Evolutionary conservation across 2,888 invertebrate genomes (phyloP).

Genomic region (Drosophila monieri): DNA sequence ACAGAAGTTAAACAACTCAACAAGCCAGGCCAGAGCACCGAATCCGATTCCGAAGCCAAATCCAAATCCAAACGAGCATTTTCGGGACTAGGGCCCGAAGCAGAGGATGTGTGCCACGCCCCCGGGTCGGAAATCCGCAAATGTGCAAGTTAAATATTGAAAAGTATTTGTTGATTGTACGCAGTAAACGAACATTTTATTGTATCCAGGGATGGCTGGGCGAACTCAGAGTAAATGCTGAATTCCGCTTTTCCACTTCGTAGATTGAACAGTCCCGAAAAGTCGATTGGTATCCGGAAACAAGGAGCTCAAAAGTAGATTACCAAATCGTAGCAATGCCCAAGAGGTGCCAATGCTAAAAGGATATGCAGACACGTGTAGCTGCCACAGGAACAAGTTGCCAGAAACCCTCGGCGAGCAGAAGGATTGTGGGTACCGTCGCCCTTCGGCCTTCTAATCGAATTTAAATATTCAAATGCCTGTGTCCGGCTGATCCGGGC

Average conservation of each 20-base stretch:
- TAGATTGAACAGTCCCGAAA: conserved; percentile 15
- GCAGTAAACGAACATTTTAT: conserved; percentile 32
- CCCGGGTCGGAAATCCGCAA: conserved; percentile 49
- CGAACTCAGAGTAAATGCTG: conserved; percentile 4
- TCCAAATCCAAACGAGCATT: conserved; percentile 6
- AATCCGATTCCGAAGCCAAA: not conserved
- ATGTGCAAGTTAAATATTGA: conserved; percentile 57
- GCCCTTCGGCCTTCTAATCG: conserved; percentile 46
- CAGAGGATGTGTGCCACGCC: conserved; percentile 19
- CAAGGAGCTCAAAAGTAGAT: conserved; percentile 33
- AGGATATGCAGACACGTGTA: conserved; percentile 43
- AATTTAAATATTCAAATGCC: conserved; percentile 59
- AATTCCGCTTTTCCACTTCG: not conserved
- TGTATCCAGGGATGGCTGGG: conserved; percentile 13
- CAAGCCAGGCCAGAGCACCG: conserved; percentile 10
- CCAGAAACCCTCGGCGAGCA: conserved; percentile 14
- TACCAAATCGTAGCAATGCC: conserved; percentile 42
- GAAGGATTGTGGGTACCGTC: conserved; percentile 9
- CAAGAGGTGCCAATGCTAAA: conserved; percentile 45
- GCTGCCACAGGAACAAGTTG: conserved; percentile 20
- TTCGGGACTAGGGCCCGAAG: conserved; percentile 3
- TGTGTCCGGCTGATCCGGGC: conserved; percentile 27
- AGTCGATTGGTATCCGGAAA: conserved; percentile 41
- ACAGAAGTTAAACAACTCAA: conserved; percentile 36
- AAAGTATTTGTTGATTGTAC: conserved; percentile 64